Base-by-base conservation (phyloP, 53 echinoderm and acorn worm genomes). In the Patiria pectinifera region DNA sequence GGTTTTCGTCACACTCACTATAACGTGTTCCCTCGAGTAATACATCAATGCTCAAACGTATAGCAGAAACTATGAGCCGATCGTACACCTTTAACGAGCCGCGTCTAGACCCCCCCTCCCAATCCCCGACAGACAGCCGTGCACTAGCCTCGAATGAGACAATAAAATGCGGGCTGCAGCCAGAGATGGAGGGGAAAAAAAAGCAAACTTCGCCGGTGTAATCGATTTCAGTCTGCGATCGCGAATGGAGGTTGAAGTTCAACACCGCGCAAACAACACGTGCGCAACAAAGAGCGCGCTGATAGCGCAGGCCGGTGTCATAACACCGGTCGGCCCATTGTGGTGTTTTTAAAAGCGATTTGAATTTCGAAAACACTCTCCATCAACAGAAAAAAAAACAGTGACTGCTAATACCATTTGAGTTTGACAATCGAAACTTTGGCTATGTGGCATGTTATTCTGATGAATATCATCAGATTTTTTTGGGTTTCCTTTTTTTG, bases 221-320 rank as follows among this genome's bases (percentile, higher is more conserved):
- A 82, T 82, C 82, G 82, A 82, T 82, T 82, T 82, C 26, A 82
- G 82, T 84, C 66, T 2, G 13, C 62, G 43, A 22, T 84, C 84
- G 84, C 84, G 62, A 84, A 62, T n/a, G 16, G 84, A 14, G 84
- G 84, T 84, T 45, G 84, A 66, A 84, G 84, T 84, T 84, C 84
- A 84, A 84, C 24, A 58, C 62, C 84, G 45, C 44, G 84, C 63
- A 63, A 82, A 82, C 82, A 82, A 82, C 58, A 58, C 82, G 82
- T 59, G 58, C 49, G 53, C n/a, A 74, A 74, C 74, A 74, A 74
- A 74, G 74, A 74, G 69, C 74, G 74, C 74, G 24, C 74, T 24
- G 24, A 74, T 21, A 16, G 74, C 74, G 24, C 21, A 24, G 74
- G 22, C 24, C 74, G 22, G 74, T 74, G 19, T 74, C 24, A 74